phyloP scores from a whole-genome alignment of 2,888 invertebrate genomes.

The Patella depressa region DNA sequence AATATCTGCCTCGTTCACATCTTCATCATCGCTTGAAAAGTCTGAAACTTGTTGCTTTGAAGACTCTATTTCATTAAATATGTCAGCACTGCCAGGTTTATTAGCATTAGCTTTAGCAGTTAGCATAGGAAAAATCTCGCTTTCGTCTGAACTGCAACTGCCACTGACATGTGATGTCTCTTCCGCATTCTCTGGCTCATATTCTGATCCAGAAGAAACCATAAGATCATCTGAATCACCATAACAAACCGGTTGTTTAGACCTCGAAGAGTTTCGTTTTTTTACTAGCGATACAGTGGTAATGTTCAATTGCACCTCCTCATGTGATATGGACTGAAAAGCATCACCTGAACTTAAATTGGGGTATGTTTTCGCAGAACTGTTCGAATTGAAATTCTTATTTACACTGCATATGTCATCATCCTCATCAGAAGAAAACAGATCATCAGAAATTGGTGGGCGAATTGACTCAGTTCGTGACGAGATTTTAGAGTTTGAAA shows the following conservation, averaged over 20 bases:
- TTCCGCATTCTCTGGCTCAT: not conserved
- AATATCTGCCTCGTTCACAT: not conserved
- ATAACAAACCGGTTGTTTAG: not conserved
- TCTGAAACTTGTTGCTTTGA: not conserved
- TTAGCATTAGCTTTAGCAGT: not conserved
- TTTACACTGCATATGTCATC: too few species aligned
- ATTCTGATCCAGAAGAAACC: conserved; percentile 1
- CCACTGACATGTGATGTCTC: not conserved
- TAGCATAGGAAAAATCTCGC: not conserved
- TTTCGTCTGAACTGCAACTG: not conserved
- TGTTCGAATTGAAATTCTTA: too few species aligned
- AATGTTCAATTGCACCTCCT: too few species aligned
- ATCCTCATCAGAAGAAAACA: too few species aligned
- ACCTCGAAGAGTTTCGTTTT: not conserved
- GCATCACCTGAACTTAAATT: too few species aligned
- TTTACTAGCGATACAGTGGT: not conserved
- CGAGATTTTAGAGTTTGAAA: too few species aligned
- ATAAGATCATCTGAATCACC: not conserved
- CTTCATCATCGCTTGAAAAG: conserved; percentile 6
- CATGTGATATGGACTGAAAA: too few species aligned
- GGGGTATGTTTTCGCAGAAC: too few species aligned
- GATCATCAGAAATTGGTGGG: too few species aligned
- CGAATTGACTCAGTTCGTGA: too few species aligned
- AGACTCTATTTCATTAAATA: not conserved
- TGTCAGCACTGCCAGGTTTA: conserved; percentile 1